phyloP scores from a whole-genome alignment of 37 sponge, comb jelly and placozoan species.

The Aplysina aerophoba region DNA sequence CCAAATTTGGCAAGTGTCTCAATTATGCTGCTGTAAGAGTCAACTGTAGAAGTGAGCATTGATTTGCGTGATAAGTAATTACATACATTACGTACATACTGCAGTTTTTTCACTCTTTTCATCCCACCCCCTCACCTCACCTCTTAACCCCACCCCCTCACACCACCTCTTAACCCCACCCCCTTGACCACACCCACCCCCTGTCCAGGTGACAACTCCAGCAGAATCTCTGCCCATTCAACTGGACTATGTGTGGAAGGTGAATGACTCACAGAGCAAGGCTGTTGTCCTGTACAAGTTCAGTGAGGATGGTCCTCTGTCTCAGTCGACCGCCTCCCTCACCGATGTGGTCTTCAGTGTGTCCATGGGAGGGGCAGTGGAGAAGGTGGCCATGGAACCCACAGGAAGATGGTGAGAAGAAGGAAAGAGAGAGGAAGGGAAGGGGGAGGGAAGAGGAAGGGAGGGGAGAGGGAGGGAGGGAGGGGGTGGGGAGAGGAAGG shows the following conservation, averaged over 20 bases:
- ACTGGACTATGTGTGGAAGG: background rate
- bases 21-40: too few species aligned
- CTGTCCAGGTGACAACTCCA: background rate
- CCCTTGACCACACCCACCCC: background rate
- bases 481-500: too few species aligned
- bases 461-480: too few species aligned
- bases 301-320: background rate
- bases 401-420: conserved; percentile 5
- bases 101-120: background rate
- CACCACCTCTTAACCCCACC: background rate
- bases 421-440: background rate
- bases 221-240: background rate
- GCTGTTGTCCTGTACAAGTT: background rate
- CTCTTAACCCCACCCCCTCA: background rate
- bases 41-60: too few species aligned
- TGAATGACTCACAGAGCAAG: background rate
- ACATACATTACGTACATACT: background rate
- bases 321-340: background rate
- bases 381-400: background rate
- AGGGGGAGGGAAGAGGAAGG: too few species aligned
- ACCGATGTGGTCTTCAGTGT: background rate
- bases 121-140: too few species aligned
- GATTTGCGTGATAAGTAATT: background rate
- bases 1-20: too few species aligned
- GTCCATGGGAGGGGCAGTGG: conserved; percentile 11